Percentiles rank a stretch among this genome's conserved stretches.
Conservation (phyloP, 2,888 invertebrate species). For the Eupithecia pulchellata region DNA sequence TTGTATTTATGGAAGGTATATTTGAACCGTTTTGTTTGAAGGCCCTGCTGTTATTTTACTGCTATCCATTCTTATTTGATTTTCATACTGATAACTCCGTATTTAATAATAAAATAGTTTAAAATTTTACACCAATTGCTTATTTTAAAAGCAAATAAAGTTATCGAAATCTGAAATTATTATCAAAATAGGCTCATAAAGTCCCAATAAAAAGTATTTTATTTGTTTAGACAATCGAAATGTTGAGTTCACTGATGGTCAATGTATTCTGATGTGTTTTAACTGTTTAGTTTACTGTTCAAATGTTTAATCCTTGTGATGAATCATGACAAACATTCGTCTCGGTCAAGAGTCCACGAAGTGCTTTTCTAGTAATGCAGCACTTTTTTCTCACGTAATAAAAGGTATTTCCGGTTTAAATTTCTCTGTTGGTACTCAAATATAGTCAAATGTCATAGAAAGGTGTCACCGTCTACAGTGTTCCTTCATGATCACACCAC, state of each 20-base stretch:
- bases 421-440: too few species aligned
- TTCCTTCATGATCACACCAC: too few species aligned
- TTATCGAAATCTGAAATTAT: too few species aligned
- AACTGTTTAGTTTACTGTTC: constrained; percentile 51
- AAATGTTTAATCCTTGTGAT: constrained; percentile 52
- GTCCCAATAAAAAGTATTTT: constrained; percentile 1
- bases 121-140: too few species aligned
- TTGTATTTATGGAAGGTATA: too few species aligned
- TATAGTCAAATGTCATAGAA: too few species aligned
- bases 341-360: constrained; percentile 13
- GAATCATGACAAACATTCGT: constrained; percentile 42
- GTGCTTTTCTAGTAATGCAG: neutral
- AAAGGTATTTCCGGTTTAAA: too few species aligned
- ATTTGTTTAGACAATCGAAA: constrained; percentile 22
- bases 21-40: too few species aligned
- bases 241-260: constrained; percentile 55
- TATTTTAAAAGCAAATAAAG: too few species aligned
- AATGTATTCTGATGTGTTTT: constrained; percentile 57
- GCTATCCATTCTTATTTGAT: neutral
- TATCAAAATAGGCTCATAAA: neutral
- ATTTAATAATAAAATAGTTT: neutral
- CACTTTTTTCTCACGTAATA: neutral
- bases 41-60: too few species aligned
- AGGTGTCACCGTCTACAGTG: too few species aligned
- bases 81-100: neutral